Conservation (phyloP, 2,113 vertebrate species). For the Donacobius atricapilla region DNA sequence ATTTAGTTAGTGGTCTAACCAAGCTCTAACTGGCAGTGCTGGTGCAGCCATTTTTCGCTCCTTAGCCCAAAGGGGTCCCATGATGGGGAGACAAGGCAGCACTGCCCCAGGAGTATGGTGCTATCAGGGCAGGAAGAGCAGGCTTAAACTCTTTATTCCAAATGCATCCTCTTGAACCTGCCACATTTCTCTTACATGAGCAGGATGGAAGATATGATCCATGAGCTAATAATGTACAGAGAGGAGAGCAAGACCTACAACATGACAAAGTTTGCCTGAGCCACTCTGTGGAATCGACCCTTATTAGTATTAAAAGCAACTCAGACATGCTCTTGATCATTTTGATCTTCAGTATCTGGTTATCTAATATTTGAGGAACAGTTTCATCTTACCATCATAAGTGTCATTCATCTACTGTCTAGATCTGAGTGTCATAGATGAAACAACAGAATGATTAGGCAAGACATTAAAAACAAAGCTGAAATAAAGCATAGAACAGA, state of each 20-base stretch:
- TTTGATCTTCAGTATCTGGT: conserved; percentile 28
- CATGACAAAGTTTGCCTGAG: neutral
- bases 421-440: neutral
- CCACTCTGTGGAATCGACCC: neutral
- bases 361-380: conserved; percentile 7
- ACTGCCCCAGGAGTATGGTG: fast-evolving
- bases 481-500: conserved; percentile 2
- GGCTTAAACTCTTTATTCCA: neutral
- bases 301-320: neutral
- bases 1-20: neutral
- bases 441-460: conserved; percentile 47
- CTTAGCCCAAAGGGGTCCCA: neutral
- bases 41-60: neutral
- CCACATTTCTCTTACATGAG: neutral
- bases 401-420: neutral
- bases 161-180: neutral
- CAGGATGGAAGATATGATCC: neutral
- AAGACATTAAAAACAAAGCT: conserved; percentile 33
- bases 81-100: fast-evolving
- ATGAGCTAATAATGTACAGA: neutral
- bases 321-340: neutral
- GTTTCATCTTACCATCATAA: neutral
- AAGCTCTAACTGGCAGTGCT: neutral
- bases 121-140: neutral
- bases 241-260: neutral